These are phyloP conservation scores for Phyllotreta cruciferae DNA, from an alignment of 2,888 invertebrate genomes.

Conservation along the genomic window DNA sequence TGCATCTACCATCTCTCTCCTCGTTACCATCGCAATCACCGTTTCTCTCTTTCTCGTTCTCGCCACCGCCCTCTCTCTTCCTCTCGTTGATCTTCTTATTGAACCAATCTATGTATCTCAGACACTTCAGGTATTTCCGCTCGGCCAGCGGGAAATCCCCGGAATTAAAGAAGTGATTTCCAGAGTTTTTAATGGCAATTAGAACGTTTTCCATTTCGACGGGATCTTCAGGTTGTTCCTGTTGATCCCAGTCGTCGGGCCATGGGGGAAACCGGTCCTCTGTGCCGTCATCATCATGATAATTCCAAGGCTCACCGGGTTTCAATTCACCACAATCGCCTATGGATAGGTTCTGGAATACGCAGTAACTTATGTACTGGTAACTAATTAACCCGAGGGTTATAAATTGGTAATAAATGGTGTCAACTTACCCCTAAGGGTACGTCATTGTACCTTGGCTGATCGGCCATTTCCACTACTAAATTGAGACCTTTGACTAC, in stretches of 20 bases:
- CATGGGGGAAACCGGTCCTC: constrained; percentile 76
- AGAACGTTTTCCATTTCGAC: constrained; percentile 62
- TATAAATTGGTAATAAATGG: constrained; percentile 1
- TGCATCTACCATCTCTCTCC: too few species aligned
- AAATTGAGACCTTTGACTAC: constrained; percentile 79
- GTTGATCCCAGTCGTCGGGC: constrained; percentile 74
- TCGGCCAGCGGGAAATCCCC: constrained; percentile 70
- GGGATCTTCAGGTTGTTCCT: constrained; percentile 32
- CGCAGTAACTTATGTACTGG: constrained; percentile 28
- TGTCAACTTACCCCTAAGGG: constrained; percentile 66
- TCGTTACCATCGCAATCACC: too few species aligned
- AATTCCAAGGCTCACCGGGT: constrained; percentile 68
- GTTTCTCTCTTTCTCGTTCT: too few species aligned
- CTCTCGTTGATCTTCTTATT: constrained; percentile 47
- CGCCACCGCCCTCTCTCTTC: background rate
- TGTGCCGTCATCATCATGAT: constrained; percentile 74
- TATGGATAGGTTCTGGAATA: constrained; percentile 70
- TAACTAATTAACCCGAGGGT: background rate
- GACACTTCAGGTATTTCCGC: constrained; percentile 80
- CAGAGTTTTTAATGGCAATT: constrained; percentile 71
- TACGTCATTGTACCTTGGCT: constrained; percentile 65
- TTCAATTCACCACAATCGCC: constrained; percentile 76
- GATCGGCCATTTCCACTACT: constrained; percentile 73
- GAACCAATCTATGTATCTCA: constrained; percentile 71
- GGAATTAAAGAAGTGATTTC: constrained; percentile 72